A percentile compares a stretch with the other conserved stretches of the same genome.
phyloP scores from a whole-genome alignment of 1,140 invertebrate genomes.

The Diuraphis noxia region DNA sequence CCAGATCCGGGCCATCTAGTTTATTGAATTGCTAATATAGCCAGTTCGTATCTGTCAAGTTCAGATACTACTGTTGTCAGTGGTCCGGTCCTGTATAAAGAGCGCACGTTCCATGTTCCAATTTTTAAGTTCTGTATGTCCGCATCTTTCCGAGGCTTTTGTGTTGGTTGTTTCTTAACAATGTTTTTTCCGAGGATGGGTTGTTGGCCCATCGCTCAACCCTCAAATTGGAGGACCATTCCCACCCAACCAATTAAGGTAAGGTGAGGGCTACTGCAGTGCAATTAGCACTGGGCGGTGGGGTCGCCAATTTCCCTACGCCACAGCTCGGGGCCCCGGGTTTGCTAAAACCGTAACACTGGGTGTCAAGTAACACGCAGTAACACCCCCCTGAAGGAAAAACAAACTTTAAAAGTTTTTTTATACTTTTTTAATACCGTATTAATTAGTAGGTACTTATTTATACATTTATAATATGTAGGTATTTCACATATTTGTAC shows the following conservation, averaged over 20 bases:
- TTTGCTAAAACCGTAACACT: too few relatives aligned
- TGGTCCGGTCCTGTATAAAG: slow-evolving; percentile 25
- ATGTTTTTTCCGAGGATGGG: slow-evolving; percentile 30
- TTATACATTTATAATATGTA: too few relatives aligned
- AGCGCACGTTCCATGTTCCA: slow-evolving; percentile 55
- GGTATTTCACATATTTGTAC: too few relatives aligned
- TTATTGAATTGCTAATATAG: slow-evolving; percentile 55
- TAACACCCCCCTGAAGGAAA: too few relatives aligned
- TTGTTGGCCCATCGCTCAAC: slow-evolving; percentile 5
- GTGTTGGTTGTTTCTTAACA: slow-evolving; percentile 30
- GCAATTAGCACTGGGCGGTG: too few relatives aligned
- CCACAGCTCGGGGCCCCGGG: too few relatives aligned
- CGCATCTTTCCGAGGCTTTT: slow-evolving; percentile 18
- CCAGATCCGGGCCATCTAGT: slow-evolving; percentile 47
- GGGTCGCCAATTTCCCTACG: too few relatives aligned
- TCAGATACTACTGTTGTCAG: slow-evolving; percentile 45
- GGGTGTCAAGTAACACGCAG: too few relatives aligned
- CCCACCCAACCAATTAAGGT: slow-evolving; percentile 18
- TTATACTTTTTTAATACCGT: too few relatives aligned
- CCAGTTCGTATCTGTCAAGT: slow-evolving; percentile 54
- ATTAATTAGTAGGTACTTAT: too few relatives aligned
- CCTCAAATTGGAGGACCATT: background rate
- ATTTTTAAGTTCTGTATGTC: slow-evolving; percentile 15
- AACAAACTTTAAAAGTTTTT: too few relatives aligned
- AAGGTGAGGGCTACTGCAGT: slow-evolving; percentile 1